Evolutionary conservation across 2,797 vertebrate genomes (phyloP), one percentile per base, ranked within the genome.

Genomic region (Perodicticus potto): DNA sequence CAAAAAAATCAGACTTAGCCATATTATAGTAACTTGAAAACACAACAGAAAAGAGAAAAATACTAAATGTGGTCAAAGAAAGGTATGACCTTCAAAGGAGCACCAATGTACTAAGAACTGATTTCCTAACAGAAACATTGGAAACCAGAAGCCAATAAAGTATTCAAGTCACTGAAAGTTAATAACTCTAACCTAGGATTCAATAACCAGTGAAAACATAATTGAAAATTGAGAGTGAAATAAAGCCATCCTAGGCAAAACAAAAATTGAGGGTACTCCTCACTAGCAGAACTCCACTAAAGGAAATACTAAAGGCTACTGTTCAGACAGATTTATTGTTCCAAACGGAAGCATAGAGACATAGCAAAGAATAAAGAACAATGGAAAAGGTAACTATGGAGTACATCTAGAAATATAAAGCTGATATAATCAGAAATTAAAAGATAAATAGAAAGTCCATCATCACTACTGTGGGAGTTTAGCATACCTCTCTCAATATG

Each of bases 91-190:
- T 63, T 63, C 27, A 76, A 94, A 94, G 32, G 22, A 89, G 9
- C 17, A 55, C 76, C 7, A 55, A 27, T 80, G 85, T 23, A 89
- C 2, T 86, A 40, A 61, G n/a, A 92, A 14, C 29, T 45, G n/a
- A 89, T 69, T 85, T 82, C 29, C 63, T 89, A 86, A 86, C 14
- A 91, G 43, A 83, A 89, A 49, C 59, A 55, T 1, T 73, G 40
- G 34, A 84, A 78, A 73, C 17, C 37, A 65, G 45, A 91, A 91
- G 14, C 55, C 77, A 72, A 84, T 12, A 5, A 32, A 80, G 32
- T 37, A n/a, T 80, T 84, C 59, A 92, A 86, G 40, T 92, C 61
- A 82, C n/a, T 91, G 16, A 89, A 92, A 73, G 45, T 85, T 89
- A 89, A 43, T 45, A 76, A 76, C 4, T 65, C 14, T 49, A 59